Evolutionary conservation across 2,888 invertebrate genomes (phyloP).

Genomic region (Frankliniella fusca): DNA sequence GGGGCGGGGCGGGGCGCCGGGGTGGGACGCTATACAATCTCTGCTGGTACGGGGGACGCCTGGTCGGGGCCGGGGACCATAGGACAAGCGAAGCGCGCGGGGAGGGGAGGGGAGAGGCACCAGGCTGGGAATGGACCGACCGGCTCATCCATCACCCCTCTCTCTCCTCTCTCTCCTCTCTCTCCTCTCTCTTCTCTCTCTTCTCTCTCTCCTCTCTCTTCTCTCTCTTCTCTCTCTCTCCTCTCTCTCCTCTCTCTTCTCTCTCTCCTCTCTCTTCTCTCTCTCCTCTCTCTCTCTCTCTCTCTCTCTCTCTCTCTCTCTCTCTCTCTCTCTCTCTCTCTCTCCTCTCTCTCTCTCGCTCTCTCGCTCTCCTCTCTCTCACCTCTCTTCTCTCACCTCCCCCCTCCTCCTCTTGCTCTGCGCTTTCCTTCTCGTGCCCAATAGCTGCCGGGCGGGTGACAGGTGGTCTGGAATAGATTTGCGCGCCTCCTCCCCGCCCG

Average conservation of each 20-base stretch:
- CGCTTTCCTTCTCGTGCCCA: background rate
- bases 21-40: too few species aligned
- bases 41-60: too few species aligned
- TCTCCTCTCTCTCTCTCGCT: background rate
- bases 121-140: too few species aligned
- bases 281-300: background rate
- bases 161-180: background rate
- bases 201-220: background rate
- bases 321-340: background rate
- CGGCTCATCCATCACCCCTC: background rate
- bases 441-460: too few species aligned
- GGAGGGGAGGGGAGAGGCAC: too few species aligned
- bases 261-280: background rate
- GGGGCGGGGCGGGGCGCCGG: too few species aligned
- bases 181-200: background rate
- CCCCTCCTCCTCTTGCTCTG: background rate
- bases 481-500: background rate
- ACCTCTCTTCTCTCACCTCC: background rate
- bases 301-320: background rate
- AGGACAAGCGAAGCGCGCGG: too few species aligned
- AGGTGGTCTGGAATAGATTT: background rate
- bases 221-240: too few species aligned
- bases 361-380: background rate
- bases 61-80: too few species aligned
- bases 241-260: too few species aligned